These are phyloP conservation scores for Coelinius sp. DNA, from an alignment of 2,888 invertebrate genomes.

Conservation along the genomic window DNA sequence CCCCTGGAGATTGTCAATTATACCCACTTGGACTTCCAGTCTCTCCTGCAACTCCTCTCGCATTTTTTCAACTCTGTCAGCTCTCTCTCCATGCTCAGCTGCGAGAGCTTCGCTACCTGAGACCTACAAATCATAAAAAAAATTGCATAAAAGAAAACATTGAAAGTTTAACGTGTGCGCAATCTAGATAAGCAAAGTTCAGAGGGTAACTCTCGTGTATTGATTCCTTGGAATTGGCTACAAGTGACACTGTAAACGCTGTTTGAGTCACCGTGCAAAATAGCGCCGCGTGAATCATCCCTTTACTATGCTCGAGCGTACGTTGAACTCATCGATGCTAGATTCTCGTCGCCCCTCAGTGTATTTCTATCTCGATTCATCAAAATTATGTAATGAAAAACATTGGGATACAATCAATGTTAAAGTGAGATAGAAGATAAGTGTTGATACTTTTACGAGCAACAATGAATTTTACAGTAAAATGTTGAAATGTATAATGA, in stretches of 20 bases:
- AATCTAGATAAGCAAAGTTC: slow-evolving; percentile 27
- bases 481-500: too few species aligned
- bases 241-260: slow-evolving; percentile 52
- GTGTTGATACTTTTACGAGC: too few species aligned
- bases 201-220: slow-evolving; percentile 29
- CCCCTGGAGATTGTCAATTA: slow-evolving; percentile 54
- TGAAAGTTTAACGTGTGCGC: not conserved
- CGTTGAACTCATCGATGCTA: slow-evolving; percentile 43
- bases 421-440: too few species aligned
- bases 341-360: not conserved
- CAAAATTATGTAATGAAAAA: slow-evolving; percentile 2
- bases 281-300: slow-evolving; percentile 55
- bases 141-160: not conserved
- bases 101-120: slow-evolving; percentile 54
- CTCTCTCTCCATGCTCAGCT: slow-evolving; percentile 50
- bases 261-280: slow-evolving; percentile 61
- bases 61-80: slow-evolving; percentile 53
- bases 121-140: too few species aligned
- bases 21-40: slow-evolving; percentile 54
- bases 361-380: not conserved
- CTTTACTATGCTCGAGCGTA: slow-evolving; percentile 43
- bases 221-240: slow-evolving; percentile 36
- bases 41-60: slow-evolving; percentile 55
- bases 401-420: not conserved
- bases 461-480: too few species aligned